These are phyloP conservation scores for Pelodytes ibericus DNA, from an alignment of 2,797 vertebrate genomes.

Conservation along the genomic window DNA sequence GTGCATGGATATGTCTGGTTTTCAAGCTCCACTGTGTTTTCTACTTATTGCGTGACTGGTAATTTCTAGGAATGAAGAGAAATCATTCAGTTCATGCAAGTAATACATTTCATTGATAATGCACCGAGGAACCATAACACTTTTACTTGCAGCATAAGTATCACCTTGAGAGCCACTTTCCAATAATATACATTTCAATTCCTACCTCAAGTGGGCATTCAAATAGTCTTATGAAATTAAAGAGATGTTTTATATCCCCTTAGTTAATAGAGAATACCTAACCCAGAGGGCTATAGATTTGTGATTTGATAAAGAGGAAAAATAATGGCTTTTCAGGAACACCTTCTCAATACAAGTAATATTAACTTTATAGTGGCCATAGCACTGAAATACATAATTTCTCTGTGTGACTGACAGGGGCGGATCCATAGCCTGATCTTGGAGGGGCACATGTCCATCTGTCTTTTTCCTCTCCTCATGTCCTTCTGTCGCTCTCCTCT, in stretches of 20 bases:
- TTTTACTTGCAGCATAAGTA: conserved; percentile 12
- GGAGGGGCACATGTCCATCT: too few relatives aligned
- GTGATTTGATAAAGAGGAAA: conserved; percentile 2
- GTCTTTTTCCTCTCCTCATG: too few relatives aligned
- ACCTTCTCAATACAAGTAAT: conserved; percentile 9
- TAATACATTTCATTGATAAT: conserved; percentile 35
- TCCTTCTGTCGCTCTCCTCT: too few relatives aligned
- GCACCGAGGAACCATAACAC: conserved; percentile 23
- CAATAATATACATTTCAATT: conserved; percentile 16
- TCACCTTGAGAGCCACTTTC: background rate
- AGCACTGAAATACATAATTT: too few relatives aligned
- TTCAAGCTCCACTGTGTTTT: conserved; percentile 30
- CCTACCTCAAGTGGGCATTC: conserved; percentile 17
- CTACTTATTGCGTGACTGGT: conserved; percentile 6
- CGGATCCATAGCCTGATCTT: too few relatives aligned
- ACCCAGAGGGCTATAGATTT: conserved; percentile 20
- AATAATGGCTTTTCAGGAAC: conserved; percentile 3
- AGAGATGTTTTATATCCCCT: conserved; percentile 34
- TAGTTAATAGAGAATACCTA: conserved; percentile 26
- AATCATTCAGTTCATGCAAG: background rate
- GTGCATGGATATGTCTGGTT: background rate
- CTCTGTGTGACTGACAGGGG: too few relatives aligned
- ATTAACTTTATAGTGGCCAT: conserved; percentile 18
- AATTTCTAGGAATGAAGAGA: conserved; percentile 35
- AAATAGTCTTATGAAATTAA: conserved; percentile 56